Base-by-base conservation (phyloP, 1,140 invertebrate species). In the Scaptomyza hsui region DNA sequence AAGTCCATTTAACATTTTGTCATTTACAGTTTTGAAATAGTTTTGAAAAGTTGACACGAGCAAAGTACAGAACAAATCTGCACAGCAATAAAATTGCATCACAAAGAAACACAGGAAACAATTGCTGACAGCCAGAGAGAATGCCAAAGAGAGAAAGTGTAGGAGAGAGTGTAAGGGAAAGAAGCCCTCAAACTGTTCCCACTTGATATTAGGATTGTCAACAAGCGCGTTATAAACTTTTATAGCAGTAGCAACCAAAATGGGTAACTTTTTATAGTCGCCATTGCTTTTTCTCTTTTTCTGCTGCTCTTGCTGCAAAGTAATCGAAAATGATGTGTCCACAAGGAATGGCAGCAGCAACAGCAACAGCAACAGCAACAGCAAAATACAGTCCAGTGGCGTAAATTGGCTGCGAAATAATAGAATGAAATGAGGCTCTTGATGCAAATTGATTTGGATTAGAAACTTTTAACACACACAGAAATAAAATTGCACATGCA, bases 1-100 rank as follows among this genome's bases (percentile, higher is more conserved):
- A 90, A 90, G 88, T 89, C 78, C 81, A 89, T 89, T 90, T 89
- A 88, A 90, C 88, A 90, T 90, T 90, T 90, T 90, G 88, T 89
- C 88, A 90, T 83, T 90, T 89, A 90, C 88, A 90, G 82, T 90
- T 90, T 90, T 88, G 78, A 90, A 89, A 90, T 89, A 88, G 82
- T 88, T 90, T 83, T 77, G 78, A 88, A 86, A 86, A 86, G 73
- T 90, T 90, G 88, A 90, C 86, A 83, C 72, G 74, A 56, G 61
- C 69, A 51, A 68, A 41, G 47, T 37, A 59, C 60, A 82, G 68
- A 80, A 72, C 75, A 89, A 86, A 79, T 77, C 76, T 75, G 53
- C 53, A 42, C 26, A 60, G 52, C 78, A 73, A 79, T 83, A 79
- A 85, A 85, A 86, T 88, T 77, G 78, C 78, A 72, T 53, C 69